Evolutionary conservation across 2,888 invertebrate species (phyloP).

Genomic region (Drosophila formosana): DNA sequence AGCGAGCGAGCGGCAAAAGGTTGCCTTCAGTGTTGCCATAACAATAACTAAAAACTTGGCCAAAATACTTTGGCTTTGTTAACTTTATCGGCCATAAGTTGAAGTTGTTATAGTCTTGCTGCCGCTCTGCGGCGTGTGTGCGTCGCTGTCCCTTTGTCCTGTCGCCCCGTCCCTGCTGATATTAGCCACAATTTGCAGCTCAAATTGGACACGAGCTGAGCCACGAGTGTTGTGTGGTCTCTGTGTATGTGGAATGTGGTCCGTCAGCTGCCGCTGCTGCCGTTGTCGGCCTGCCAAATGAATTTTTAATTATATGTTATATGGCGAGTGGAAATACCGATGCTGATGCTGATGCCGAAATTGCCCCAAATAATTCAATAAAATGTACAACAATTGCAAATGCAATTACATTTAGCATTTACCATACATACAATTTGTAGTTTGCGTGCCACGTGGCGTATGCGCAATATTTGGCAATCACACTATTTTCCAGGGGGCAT

Average conservation of each 20-base stretch:
- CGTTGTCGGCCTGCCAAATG: background rate
- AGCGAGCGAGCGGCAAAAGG: background rate
- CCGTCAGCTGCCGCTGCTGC: constrained; percentile 4
- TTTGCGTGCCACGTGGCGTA: constrained; percentile 4
- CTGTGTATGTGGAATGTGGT: background rate
- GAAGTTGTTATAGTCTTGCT: constrained; percentile 2
- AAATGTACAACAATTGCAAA: constrained; percentile 21
- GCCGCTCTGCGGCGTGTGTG: background rate
- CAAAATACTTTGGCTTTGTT: constrained; percentile 45
- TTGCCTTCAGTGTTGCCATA: constrained; percentile 50
- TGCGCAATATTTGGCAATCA: constrained; percentile 2
- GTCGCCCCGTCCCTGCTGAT: background rate
- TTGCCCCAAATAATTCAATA: constrained; percentile 19
- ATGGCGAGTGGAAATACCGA: constrained; percentile 1
- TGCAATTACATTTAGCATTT: constrained; percentile 18
- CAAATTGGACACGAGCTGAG: constrained; percentile 1
- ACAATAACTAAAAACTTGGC: constrained; percentile 60
- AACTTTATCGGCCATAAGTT: constrained; percentile 53
- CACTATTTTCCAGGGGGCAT: constrained; percentile 34
- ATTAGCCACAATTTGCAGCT: constrained; percentile 11
- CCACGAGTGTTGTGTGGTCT: background rate
- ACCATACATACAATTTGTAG: background rate
- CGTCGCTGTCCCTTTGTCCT: background rate
- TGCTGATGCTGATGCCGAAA: background rate
- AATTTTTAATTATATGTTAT: constrained; percentile 29